Conservation (phyloP, 2,888 invertebrate genomes). For the Eurytoma californica region DNA sequence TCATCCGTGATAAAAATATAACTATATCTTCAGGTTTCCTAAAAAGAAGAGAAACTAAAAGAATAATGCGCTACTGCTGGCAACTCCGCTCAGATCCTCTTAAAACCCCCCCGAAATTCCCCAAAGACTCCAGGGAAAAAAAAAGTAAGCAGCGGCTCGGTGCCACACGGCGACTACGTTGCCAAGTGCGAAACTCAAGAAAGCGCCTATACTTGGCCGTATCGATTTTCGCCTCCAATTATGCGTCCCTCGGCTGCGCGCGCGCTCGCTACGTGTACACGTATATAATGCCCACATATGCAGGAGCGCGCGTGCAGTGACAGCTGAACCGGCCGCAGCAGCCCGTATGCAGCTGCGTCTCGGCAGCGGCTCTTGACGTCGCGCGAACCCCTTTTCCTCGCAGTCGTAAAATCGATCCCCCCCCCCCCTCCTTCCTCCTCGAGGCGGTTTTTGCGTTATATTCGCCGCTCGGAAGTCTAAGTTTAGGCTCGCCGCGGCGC, state of each 20-base stretch:
- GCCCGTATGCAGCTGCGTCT: conserved; percentile 67
- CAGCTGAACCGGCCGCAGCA: conserved; percentile 64
- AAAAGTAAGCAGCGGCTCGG: neutral
- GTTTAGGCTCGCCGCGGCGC: neutral
- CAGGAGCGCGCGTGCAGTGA: conserved; percentile 60
- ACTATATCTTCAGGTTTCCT: neutral
- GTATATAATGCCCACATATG: neutral
- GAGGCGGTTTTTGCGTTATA: neutral
- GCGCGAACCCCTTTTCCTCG: neutral
- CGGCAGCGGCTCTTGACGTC: conserved; percentile 52
- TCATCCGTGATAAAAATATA: too few relatives aligned
- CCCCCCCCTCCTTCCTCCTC: neutral
- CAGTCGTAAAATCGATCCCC: neutral
- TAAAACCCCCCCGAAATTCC: too few relatives aligned
- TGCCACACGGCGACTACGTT: neutral
- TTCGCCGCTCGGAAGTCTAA: conserved; percentile 10
- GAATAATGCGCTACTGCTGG: too few relatives aligned
- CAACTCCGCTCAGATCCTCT: too few relatives aligned
- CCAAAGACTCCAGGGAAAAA: neutral
- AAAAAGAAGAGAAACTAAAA: neutral
- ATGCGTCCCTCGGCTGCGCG: conserved; percentile 14
- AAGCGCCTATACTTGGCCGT: neutral
- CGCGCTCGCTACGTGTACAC: neutral
- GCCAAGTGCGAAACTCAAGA: neutral
- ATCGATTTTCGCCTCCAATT: conserved; percentile 54